Conservation (phyloP, 2,797 vertebrate genomes). For the Choloepus didactylus region DNA sequence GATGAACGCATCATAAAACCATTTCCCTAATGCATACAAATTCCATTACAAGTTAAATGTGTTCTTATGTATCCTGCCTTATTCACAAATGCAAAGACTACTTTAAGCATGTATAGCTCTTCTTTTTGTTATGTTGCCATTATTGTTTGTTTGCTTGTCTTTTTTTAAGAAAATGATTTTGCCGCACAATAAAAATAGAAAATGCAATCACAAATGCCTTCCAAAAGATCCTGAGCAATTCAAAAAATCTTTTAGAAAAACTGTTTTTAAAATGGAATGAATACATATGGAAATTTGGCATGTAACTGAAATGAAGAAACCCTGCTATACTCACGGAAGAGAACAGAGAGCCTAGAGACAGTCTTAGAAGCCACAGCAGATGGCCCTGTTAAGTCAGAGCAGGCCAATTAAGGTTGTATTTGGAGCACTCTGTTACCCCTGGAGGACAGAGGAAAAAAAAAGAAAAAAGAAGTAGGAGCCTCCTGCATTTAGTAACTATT, state of each 20-base stretch:
- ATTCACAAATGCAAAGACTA: conserved; percentile 30
- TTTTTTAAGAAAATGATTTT: conserved; percentile 1
- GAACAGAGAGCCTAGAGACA: conserved; percentile 32
- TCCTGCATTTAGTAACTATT: conserved; percentile 35
- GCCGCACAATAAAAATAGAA: not conserved
- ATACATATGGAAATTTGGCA: conserved; percentile 4
- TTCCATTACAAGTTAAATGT: conserved; percentile 4
- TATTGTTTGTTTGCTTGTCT: not conserved
- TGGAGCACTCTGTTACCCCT: not conserved
- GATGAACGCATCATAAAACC: conserved; percentile 18
- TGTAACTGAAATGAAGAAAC: conserved; percentile 17
- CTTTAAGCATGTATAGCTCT: not conserved
- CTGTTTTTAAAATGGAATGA: not conserved
- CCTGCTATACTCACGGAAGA: not conserved
- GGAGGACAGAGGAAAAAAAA: conserved; percentile 47
- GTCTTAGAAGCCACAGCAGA: conserved; percentile 58
- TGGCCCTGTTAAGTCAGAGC: conserved; percentile 50
- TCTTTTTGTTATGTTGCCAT: not conserved
- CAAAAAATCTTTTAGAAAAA: not conserved
- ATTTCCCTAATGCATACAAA: conserved; percentile 36
- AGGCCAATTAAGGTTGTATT: conserved; percentile 64
- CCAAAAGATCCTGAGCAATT: not conserved
- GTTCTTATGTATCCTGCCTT: not conserved
- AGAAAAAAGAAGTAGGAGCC: not conserved
- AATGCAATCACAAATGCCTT: conserved; percentile 13